Base-by-base conservation (phyloP, 2,888 invertebrate genomes). In the Branchinecta sandiegonensis region DNA sequence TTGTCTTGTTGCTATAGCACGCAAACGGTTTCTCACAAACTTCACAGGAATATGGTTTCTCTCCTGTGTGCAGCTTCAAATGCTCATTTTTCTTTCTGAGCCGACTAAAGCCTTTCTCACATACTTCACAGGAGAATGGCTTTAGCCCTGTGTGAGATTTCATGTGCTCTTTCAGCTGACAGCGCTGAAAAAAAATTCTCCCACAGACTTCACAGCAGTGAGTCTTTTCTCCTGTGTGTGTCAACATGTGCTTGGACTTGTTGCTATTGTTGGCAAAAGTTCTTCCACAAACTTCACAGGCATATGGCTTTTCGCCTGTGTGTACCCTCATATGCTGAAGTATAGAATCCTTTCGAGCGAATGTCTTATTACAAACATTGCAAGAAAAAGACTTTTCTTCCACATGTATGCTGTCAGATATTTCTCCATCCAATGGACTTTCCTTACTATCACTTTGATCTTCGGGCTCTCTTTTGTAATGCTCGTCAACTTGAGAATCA, bases 41-140 rank as follows among this genome's bases (percentile, higher is more conserved):
- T 65, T 67, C 14, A 64, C 67, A 67, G 12, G 23, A 7, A 14
- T 46, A 67, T 11, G 67, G 67, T 67, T 67, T 47, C n/a, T 14
- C 67, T 67, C 67, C 67, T 6, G 17, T n/a, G 50, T 67, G 67
- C 17, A 17, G 13, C 56, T 17, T 47, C 47, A 56, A 7, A 65
- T 67, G 67, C 12, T 13, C 17, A 14, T 12, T n/a, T 17, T 56
- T 23, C 13, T 65, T 11, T n/a, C 12, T 14, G 14, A 14, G 11
- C 17, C 23, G n/a, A 65, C 13, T 48, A 65, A 67, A 67, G 13
- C 13, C n/a, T 48, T 48, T 56, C 6, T 47, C 46, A 67, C 67
- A 67, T 12, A 48, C 23, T 11, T 67, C 23, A 48, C 67, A 67
- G 7, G 14, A 7, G 23, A 23, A 67, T 17, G 67, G 67, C 14